A percentile compares a stretch with the other conserved stretches of the same genome.
Evolutionary conservation across 1,140 invertebrate genomes (phyloP).

Genomic region (Brachionus rotundiformis): DNA sequence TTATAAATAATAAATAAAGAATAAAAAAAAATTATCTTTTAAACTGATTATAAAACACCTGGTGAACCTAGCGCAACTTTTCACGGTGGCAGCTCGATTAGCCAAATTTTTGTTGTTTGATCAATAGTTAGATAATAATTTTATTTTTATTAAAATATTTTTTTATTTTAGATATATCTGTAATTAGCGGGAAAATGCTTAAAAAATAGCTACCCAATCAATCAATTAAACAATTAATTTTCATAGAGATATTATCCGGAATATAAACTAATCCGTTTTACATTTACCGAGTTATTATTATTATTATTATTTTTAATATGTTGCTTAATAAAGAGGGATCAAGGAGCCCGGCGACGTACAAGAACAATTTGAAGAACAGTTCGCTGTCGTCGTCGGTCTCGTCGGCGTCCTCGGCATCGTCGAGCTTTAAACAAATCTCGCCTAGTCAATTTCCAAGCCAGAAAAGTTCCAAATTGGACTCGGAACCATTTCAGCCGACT

Average conservation of each 20-base stretch:
- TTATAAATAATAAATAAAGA: too few species aligned
- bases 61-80: neutral
- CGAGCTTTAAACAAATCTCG: neutral
- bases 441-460: neutral
- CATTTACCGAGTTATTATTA: neutral
- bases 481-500: neutral
- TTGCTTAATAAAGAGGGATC: neutral
- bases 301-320: neutral
- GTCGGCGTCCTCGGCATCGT: slow-evolving; percentile 6
- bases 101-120: neutral
- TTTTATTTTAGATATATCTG: neutral
- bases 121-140: slow-evolving; percentile 1
- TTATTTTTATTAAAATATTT: neutral
- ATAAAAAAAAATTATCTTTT: too few species aligned
- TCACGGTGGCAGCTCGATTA: neutral
- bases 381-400: slow-evolving; percentile 12
- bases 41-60: neutral
- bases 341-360: neutral
- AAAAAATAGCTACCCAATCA: neutral
- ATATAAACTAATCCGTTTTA: neutral
- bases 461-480: neutral
- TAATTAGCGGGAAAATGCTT: neutral
- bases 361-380: neutral
- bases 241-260: neutral
- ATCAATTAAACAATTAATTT: slow-evolving; percentile 42